Conservation (phyloP, 2,888 invertebrate species). For the Drosophila neoperkinsi region DNA sequence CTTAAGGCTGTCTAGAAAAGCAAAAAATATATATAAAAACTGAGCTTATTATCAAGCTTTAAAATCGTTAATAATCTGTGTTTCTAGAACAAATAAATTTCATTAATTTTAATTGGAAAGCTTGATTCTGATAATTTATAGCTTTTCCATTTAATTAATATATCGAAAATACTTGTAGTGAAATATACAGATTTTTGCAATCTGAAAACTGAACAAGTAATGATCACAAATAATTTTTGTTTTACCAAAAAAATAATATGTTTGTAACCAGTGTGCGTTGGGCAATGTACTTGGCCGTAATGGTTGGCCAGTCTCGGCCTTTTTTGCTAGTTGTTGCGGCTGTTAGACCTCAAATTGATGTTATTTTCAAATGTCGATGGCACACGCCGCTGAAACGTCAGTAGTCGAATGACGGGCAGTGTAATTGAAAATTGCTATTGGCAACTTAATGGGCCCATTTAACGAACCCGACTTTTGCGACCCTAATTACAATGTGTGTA, state of each 20-base stretch:
- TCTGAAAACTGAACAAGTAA: no score
- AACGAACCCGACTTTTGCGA: conserved; percentile 16
- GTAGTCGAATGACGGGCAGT: conserved; percentile 29
- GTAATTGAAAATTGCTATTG: conserved; percentile 80
- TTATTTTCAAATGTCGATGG: conserved; percentile 79
- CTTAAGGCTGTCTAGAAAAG: neutral
- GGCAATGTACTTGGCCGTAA: conserved; percentile 36
- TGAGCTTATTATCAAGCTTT: neutral
- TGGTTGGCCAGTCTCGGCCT: conserved; percentile 28
- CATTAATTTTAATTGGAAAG: no score
- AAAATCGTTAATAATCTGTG: neutral
- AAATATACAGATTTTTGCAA: neutral
- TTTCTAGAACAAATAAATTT: neutral
- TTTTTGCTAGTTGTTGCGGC: conserved; percentile 46
- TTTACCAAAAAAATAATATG: neutral
- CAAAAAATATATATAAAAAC: neutral
- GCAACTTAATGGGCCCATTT: conserved; percentile 67
- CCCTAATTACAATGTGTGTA: conserved; percentile 76
- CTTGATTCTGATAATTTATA: no score
- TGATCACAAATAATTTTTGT: neutral
- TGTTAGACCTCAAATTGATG: conserved; percentile 61
- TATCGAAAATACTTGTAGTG: neutral
- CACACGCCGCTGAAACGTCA: conserved; percentile 59
- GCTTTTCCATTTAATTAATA: no score
- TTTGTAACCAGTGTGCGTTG: conserved; percentile 26